Percentiles rank a stretch among this genome's conserved stretches.
phyloP scores from a whole-genome alignment of 2,888 invertebrate genomes.

The Lasioglossum figueresi region DNA sequence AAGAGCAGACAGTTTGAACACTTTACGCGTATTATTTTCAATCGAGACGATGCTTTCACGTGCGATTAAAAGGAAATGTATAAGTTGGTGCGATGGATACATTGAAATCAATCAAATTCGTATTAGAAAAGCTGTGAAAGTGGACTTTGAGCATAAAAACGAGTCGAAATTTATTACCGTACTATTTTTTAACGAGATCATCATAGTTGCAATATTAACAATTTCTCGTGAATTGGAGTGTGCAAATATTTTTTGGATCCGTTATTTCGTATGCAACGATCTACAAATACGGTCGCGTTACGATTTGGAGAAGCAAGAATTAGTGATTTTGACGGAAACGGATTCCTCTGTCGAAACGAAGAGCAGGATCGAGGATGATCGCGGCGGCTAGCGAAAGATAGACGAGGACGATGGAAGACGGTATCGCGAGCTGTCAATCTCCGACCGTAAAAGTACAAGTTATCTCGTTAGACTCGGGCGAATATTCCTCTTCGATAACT shows the following conservation, averaged over 20 bases:
- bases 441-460: constrained; percentile 64
- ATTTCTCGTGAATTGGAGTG: neutral
- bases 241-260: neutral
- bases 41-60: too few relatives aligned
- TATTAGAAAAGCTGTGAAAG: too few relatives aligned
- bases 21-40: too few relatives aligned
- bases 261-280: neutral
- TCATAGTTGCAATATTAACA: too few relatives aligned
- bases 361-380: neutral
- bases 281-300: neutral
- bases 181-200: too few relatives aligned
- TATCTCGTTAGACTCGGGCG: constrained; percentile 62
- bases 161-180: too few relatives aligned
- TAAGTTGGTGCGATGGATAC: too few relatives aligned
- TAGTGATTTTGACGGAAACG: neutral
- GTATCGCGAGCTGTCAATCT: constrained; percentile 60
- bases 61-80: too few relatives aligned
- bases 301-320: neutral
- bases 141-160: too few relatives aligned
- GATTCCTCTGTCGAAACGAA: neutral
- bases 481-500: constrained; percentile 64
- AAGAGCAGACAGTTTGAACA: too few relatives aligned
- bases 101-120: too few relatives aligned
- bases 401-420: neutral
- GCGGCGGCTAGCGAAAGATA: neutral